Percentiles rank a stretch among this genome's conserved stretches.
phyloP scores from a whole-genome alignment of 2,797 vertebrate genomes.

The Florisuga fusca region DNA sequence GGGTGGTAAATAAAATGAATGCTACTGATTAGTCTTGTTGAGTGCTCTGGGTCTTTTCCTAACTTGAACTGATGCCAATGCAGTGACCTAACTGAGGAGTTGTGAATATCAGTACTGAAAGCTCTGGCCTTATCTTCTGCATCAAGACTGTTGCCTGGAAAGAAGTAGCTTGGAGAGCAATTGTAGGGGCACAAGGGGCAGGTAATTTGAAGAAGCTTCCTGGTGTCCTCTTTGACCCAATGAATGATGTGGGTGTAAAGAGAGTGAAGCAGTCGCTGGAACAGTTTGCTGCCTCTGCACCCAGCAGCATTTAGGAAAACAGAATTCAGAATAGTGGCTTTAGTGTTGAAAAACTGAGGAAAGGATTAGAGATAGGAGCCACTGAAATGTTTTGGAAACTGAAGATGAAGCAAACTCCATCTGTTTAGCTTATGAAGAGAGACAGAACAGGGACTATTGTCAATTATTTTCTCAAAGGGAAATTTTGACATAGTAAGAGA shows the following conservation, averaged over 20 bases:
- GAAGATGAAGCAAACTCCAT: not conserved
- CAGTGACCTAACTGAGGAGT: not conserved
- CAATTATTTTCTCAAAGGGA: constrained; percentile 15
- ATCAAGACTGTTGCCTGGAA: not conserved
- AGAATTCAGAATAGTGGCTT: not conserved
- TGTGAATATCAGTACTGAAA: not conserved
- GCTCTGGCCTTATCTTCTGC: not conserved
- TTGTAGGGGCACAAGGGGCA: not conserved
- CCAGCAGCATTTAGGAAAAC: not conserved
- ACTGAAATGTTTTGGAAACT: not conserved
- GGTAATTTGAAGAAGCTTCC: not conserved
- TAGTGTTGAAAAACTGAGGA: not conserved
- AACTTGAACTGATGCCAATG: not conserved
- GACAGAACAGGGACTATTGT: not conserved
- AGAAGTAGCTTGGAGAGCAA: not conserved
- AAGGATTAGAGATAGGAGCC: not conserved
- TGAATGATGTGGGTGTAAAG: not conserved
- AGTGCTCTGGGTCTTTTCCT: constrained; percentile 1
- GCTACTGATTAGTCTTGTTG: not conserved
- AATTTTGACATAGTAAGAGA: constrained; percentile 2
- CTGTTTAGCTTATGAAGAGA: constrained; percentile 3
- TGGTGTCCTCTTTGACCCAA: not conserved
- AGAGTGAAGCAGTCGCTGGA: not conserved
- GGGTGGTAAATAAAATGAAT: constrained; percentile 20
- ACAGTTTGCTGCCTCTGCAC: not conserved